A percentile compares a stretch with the other conserved stretches of the same genome.
Evolutionary conservation across 1,140 invertebrate genomes (phyloP).

Genomic region (Drosophila ficusphila): DNA sequence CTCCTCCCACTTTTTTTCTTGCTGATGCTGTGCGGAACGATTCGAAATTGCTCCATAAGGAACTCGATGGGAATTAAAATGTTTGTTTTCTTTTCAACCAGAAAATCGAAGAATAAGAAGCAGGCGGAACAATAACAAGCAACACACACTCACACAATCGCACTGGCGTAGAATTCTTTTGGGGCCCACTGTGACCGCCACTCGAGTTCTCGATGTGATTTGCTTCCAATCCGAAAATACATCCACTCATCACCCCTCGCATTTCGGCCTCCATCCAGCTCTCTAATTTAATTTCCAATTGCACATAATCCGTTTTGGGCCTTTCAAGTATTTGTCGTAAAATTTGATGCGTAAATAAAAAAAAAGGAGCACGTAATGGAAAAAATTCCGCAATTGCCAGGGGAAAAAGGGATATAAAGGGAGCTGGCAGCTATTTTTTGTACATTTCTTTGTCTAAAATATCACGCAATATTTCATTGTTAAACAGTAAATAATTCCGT

Average conservation of each 20-base stretch:
- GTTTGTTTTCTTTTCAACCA: conserved; percentile 56
- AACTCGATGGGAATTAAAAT: conserved; percentile 80
- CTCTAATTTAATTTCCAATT: conserved; percentile 80
- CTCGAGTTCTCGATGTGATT: conserved; percentile 39
- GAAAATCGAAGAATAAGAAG: conserved; percentile 6
- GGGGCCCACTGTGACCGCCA: conserved; percentile 43
- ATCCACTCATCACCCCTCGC: conserved; percentile 13
- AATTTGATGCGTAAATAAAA: conserved; percentile 76
- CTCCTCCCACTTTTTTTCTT: conserved; percentile 1
- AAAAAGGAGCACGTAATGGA: conserved; percentile 23
- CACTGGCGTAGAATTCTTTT: conserved; percentile 21
- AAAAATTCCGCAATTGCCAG: conserved; percentile 61
- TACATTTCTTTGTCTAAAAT: not conserved
- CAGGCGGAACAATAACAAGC: conserved; percentile 34
- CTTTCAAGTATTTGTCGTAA: conserved; percentile 71
- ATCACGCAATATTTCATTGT: conserved; percentile 9
- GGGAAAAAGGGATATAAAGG: not conserved
- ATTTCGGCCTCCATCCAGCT: conserved; percentile 22
- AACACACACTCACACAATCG: conserved; percentile 11
- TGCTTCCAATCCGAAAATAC: conserved; percentile 9
- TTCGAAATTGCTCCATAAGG: conserved; percentile 53
- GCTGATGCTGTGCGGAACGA: conserved; percentile 4
- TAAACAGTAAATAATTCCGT: not conserved
- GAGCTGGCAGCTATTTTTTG: not conserved
- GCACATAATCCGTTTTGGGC: conserved; percentile 75